Conservation (phyloP, 2,888 invertebrate species). For the Scotopteryx bipunctaria region DNA sequence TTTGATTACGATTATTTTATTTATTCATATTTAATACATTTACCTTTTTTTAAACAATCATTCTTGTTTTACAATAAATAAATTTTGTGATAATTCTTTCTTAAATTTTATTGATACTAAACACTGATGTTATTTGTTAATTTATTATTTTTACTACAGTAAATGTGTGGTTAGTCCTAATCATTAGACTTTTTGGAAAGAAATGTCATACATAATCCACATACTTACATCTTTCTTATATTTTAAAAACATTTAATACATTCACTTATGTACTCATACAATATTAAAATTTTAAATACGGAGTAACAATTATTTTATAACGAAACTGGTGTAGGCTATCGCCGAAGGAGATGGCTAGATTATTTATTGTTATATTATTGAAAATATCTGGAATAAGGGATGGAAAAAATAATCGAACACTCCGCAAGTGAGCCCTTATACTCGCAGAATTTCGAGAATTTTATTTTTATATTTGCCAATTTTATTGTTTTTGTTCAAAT, state of each 20-base stretch:
- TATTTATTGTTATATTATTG: slow-evolving; percentile 14
- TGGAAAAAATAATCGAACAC: slow-evolving; percentile 57
- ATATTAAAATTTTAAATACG: slow-evolving; percentile 57
- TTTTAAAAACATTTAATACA: slow-evolving; percentile 67
- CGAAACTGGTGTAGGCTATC: slow-evolving; percentile 43
- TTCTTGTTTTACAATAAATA: slow-evolving; percentile 39
- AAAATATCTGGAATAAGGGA: slow-evolving; percentile 29
- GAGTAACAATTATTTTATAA: slow-evolving; percentile 61
- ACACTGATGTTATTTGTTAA: slow-evolving; percentile 29
- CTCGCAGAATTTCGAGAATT: slow-evolving; percentile 53
- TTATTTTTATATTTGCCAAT: slow-evolving; percentile 51
- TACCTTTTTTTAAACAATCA: slow-evolving; percentile 61
- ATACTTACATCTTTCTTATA: slow-evolving; percentile 36
- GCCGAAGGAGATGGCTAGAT: slow-evolving; percentile 35
- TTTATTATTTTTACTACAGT: slow-evolving; percentile 58
- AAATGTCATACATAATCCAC: slow-evolving; percentile 59
- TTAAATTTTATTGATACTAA: slow-evolving; percentile 48
- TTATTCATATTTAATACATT: slow-evolving; percentile 71
- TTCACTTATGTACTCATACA: slow-evolving; percentile 54
- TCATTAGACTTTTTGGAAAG: slow-evolving; percentile 44
- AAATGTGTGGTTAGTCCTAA: slow-evolving; percentile 61
- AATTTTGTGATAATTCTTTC: slow-evolving; percentile 31
- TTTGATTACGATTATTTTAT: slow-evolving; percentile 70
- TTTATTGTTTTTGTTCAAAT: slow-evolving; percentile 29
- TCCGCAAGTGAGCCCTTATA: slow-evolving; percentile 70